Evolutionary conservation across 2,888 invertebrate genomes (phyloP), one percentile per base, ranked within the genome.

Genomic region (Apamea crenata): DNA sequence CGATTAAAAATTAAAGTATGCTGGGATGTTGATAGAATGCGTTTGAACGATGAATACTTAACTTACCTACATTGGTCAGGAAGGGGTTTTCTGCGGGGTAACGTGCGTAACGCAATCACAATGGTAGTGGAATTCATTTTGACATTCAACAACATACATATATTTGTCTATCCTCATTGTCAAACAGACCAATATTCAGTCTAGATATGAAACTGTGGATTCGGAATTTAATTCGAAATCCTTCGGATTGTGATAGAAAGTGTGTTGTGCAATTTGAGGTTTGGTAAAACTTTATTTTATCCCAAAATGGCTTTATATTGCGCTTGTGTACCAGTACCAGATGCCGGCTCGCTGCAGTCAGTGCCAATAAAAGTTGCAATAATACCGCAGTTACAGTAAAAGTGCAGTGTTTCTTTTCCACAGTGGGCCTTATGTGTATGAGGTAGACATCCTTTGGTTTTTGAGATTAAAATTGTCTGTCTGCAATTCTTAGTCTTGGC

Each of bases 361-460:
- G 63, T 74, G 59, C 16, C 61, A 82, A 78, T 82, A 82, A 82
- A 82, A 82, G 7, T 67, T 63, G 68, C 65, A 71, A 77, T 74
- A 73, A 61, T 56, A 74, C 29, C 29, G 25, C 40, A 59, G 40
- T n/a, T 44, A 53, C 50, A 32, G 61, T 36, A 29, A 68, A 74
- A 70, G 47, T 36, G 73, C 63, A 69, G 40, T 10, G 29, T 67
- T 71, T 59, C 21, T n/a, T 59, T 40, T 36, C 40, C 50, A 7
- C 40, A 29, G 25, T 29, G n/a, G 14, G 16, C 29, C 8, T 66
- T 59, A 44, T 32, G n/a, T n/a, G n/a, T n/a, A n/a, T n/a, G n/a
- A n/a, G n/a, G 59, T 66, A 61, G 53, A 74, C 36, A 47, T 63
- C 32, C 12, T n/a, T 44, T 63, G n/a, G 32, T 14, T 53, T 83